These are phyloP conservation scores for Clavelina lepadiformis DNA, from an alignment of 23 tunicate genomes.

Conservation along the genomic window DNA sequence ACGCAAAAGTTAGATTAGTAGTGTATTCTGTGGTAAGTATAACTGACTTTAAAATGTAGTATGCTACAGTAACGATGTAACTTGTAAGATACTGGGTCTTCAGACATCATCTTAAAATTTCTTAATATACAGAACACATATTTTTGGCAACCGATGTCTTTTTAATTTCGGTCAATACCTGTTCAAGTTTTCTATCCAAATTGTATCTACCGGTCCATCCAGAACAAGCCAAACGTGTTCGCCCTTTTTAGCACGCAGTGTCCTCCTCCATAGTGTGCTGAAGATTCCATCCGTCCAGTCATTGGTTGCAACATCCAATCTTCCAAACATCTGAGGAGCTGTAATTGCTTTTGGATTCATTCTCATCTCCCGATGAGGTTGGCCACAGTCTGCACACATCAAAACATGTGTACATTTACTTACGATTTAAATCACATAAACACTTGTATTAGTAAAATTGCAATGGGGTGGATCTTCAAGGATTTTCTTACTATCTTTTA, in stretches of 20 bases:
- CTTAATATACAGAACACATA: too few species aligned
- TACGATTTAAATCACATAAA: background rate
- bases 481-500: background rate
- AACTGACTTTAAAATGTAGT: too few species aligned
- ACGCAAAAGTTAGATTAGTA: too few species aligned
- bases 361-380: conserved; percentile 90
- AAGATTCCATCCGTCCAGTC: conserved; percentile 99
- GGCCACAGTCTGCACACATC: conserved; percentile 63
- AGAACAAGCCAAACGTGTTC: conserved; percentile 94
- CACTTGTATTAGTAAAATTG: background rate
- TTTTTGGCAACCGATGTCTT: too few species aligned
- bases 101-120: too few species aligned
- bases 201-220: conserved; percentile 98
- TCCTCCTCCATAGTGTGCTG: conserved; percentile 91
- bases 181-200: conserved; percentile 96
- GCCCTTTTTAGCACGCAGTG: conserved; percentile 79
- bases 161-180: too few species aligned
- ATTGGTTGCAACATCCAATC: conserved; percentile 93
- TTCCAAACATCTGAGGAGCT: conserved; percentile 97
- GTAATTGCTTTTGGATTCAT: conserved; percentile 99
- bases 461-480: background rate
- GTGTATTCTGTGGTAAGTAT: too few species aligned
- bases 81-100: too few species aligned
- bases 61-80: too few species aligned
- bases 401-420: background rate